Conservation (phyloP, 1,140 invertebrate species). For the Drosophila pruinosa region DNA sequence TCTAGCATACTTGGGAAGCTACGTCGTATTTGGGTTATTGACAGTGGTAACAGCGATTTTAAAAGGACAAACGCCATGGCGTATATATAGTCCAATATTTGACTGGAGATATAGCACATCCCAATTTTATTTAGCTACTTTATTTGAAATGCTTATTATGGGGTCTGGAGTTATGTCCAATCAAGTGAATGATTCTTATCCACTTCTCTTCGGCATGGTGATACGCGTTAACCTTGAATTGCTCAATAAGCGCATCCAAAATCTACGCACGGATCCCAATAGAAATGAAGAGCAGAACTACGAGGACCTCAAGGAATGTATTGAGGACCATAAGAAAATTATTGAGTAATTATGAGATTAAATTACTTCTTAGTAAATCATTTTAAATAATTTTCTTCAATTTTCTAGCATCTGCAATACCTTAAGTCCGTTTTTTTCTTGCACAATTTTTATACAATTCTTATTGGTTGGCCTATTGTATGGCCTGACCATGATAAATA, state of each 20-base stretch:
- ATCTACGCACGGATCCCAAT: slow-evolving; percentile 24
- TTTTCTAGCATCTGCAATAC: slow-evolving; percentile 8
- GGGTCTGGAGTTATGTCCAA: not conserved
- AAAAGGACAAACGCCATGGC: slow-evolving; percentile 30
- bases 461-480: slow-evolving; percentile 37
- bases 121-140: slow-evolving; percentile 11
- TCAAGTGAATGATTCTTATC: slow-evolving; percentile 29
- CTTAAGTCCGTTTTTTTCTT: slow-evolving; percentile 29
- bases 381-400: not conserved
- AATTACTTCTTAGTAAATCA: not conserved
- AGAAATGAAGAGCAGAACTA: slow-evolving; percentile 19
- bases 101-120: slow-evolving; percentile 18
- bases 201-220: slow-evolving; percentile 21
- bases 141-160: slow-evolving; percentile 23
- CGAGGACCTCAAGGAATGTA: slow-evolving; percentile 38
- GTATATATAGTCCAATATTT: slow-evolving; percentile 42
- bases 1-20: slow-evolving; percentile 16
- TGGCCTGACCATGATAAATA: slow-evolving; percentile 46
- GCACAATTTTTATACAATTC: slow-evolving; percentile 42
- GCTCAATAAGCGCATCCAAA: slow-evolving; percentile 15
- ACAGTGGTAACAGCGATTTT: slow-evolving; percentile 6
- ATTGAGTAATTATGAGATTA: slow-evolving; percentile 24
- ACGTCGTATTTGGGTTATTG: not conserved
- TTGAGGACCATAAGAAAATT: slow-evolving; percentile 45
- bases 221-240: slow-evolving; percentile 35